These are phyloP conservation scores for Petrocephalus sullivani DNA, from an alignment of 2,797 vertebrate species.

Conservation along the genomic window DNA sequence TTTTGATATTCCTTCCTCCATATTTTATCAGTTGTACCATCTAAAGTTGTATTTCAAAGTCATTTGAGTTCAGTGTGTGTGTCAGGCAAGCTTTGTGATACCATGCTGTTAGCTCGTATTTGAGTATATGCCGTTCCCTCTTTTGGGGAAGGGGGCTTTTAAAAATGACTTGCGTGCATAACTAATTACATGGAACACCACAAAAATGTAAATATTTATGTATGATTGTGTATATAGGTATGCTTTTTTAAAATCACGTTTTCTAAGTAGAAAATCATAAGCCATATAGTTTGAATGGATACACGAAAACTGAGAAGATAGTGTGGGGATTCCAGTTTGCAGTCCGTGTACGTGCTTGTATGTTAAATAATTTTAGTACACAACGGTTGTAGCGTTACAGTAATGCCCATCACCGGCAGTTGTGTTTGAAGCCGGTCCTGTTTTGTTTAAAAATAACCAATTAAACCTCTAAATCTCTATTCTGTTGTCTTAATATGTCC, in stretches of 20 bases:
- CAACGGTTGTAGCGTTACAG: conserved; percentile 42
- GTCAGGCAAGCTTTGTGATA: conserved; percentile 26
- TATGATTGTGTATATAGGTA: conserved; percentile 72
- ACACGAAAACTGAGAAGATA: conserved; percentile 46
- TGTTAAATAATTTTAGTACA: conserved; percentile 47
- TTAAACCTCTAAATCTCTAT: conserved; percentile 50
- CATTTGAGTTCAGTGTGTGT: conserved; percentile 31
- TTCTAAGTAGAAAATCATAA: conserved; percentile 70
- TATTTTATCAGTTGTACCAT: conserved; percentile 50
- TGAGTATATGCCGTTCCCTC: conserved; percentile 34
- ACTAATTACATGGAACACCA: conserved; percentile 36
- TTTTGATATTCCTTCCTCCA: conserved; percentile 46
- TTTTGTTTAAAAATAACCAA: conserved; percentile 52
- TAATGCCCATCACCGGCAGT: conserved; percentile 35
- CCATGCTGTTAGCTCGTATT: conserved; percentile 39
- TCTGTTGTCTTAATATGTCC: not conserved
- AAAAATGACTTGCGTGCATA: conserved; percentile 29
- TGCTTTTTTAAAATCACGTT: conserved; percentile 67
- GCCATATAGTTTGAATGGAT: conserved; percentile 66
- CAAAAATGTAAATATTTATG: conserved; percentile 70
- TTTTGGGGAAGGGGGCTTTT: not conserved
- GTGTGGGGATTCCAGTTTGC: conserved; percentile 36
- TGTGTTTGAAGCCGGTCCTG: conserved; percentile 43
- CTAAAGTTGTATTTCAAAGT: conserved; percentile 32
- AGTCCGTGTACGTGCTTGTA: conserved; percentile 37